Conservation (phyloP, 2,797 vertebrate species). For the Ctenochaetus hawaiiensis region DNA sequence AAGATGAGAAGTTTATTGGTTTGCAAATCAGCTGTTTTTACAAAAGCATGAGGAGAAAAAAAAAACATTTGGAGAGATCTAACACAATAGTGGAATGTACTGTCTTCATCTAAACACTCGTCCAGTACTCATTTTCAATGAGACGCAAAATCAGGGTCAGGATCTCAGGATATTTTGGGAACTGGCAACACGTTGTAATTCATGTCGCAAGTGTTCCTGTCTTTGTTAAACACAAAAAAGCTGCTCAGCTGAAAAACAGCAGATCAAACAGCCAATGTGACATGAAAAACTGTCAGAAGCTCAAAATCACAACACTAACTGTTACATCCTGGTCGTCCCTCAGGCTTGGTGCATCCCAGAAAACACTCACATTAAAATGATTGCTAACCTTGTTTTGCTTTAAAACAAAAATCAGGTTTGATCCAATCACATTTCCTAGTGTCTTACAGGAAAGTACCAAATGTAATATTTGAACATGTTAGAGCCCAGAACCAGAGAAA, state of each 20-base stretch:
- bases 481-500: slow-evolving; percentile 25
- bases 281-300: slow-evolving; percentile 23
- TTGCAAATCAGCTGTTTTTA: slow-evolving; percentile 68
- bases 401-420: slow-evolving; percentile 18
- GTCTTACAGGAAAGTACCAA: slow-evolving; percentile 3
- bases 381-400: slow-evolving; percentile 11
- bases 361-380: slow-evolving; percentile 26
- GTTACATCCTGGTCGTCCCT: slow-evolving; percentile 4
- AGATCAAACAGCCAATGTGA: slow-evolving; percentile 32
- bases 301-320: slow-evolving; percentile 18
- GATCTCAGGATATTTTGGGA: slow-evolving; percentile 14
- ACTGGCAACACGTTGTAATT: slow-evolving; percentile 8
- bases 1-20: slow-evolving; percentile 76
- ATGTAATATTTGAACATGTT: slow-evolving; percentile 18
- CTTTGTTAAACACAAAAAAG: slow-evolving; percentile 7
- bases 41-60: slow-evolving; percentile 62
- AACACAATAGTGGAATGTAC: slow-evolving; percentile 36
- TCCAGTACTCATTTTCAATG: slow-evolving; percentile 20
- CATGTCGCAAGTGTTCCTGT: not conserved
- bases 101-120: slow-evolving; percentile 42
- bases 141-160: slow-evolving; percentile 15
- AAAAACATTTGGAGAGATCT: slow-evolving; percentile 14
- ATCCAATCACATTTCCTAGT: not conserved
- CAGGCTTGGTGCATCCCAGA: slow-evolving; percentile 18
- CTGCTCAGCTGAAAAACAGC: slow-evolving; percentile 19